Base-by-base conservation (phyloP, 2,797 vertebrate genomes). In the Ispidina picta region DNA sequence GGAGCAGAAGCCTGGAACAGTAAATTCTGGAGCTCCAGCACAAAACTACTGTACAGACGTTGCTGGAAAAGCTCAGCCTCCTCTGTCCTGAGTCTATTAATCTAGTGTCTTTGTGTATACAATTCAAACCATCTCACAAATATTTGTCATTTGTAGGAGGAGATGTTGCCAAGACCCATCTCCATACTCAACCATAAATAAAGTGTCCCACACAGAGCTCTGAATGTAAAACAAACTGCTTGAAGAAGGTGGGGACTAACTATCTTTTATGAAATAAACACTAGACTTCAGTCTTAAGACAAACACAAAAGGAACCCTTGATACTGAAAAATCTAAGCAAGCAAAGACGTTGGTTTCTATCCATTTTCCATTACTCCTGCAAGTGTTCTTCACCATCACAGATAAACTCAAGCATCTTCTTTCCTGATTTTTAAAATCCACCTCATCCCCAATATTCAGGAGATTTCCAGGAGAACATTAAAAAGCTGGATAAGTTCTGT, bases 41-140 rank as follows among this genome's bases (percentile, higher is more conserved):
- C 21, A 44, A 49, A 72, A 88, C 75, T 88, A 82, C 91, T 70
- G 39, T 20, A 52, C 5, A 85, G 77, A 41, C 58, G 56, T 15
- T 5, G 5, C 89, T 95, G 94, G 82, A 88, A 96, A 83, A 91
- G 28, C 90, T 92, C 89, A 75, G 83, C 60, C 62, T 92, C 70
- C 95, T 54, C 86, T 89, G 51, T 16, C 75, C 75, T 62, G 59
- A 90, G 63, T 66, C 80, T 85, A 88, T 92, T 94, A 92, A 97
- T 95, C 91, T 69, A 82, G n/a, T 46, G 76, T 91, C 66, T 86
- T 77, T 69, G 63, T 93, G 88, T 91, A 94, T 62, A 95, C 91
- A 90, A 39, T 52, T 91, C 89, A 89, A 94, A 78, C 60, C 31
- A 55, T 94, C 94, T 94, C 88, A 89, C 86, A 96, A 96, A 96